Conservation (phyloP, 2,113 vertebrate genomes). For the Craseonycteris thonglongyai region DNA sequence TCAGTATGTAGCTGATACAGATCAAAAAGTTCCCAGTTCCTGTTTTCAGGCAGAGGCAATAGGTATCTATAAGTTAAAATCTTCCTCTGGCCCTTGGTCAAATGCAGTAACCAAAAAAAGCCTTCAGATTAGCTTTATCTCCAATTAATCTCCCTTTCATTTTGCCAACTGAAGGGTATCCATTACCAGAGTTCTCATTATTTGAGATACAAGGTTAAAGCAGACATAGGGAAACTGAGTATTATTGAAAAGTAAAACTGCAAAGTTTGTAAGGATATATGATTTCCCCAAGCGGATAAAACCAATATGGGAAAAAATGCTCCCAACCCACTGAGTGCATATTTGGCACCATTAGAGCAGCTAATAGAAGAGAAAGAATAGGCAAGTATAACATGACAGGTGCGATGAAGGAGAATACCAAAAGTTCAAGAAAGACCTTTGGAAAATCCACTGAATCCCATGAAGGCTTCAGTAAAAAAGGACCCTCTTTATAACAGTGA, state of each 20-base stretch:
- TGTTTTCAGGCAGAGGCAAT: neutral
- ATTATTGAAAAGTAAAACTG: slow-evolving; percentile 6
- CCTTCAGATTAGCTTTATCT: neutral
- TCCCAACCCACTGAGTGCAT: neutral
- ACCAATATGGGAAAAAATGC: neutral
- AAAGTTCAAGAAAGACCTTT: neutral
- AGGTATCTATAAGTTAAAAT: neutral
- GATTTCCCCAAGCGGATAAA: neutral
- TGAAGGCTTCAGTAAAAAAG: neutral
- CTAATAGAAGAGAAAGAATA: neutral
- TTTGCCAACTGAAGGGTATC: neutral
- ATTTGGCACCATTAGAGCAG: neutral
- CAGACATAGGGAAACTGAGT: neutral
- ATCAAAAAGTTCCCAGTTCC: neutral
- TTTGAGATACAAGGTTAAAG: neutral
- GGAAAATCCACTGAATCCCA: neutral
- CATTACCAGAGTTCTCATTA: neutral
- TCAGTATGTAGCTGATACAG: neutral
- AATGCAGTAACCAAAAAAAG: slow-evolving; percentile 3
- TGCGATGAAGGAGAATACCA: neutral
- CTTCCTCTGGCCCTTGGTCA: neutral
- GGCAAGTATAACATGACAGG: neutral
- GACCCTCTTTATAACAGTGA: neutral
- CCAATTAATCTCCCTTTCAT: neutral
- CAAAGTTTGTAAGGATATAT: neutral